phyloP scores from a whole-genome alignment of 2,113 vertebrate genomes.

The Pandion haliaetus region DNA sequence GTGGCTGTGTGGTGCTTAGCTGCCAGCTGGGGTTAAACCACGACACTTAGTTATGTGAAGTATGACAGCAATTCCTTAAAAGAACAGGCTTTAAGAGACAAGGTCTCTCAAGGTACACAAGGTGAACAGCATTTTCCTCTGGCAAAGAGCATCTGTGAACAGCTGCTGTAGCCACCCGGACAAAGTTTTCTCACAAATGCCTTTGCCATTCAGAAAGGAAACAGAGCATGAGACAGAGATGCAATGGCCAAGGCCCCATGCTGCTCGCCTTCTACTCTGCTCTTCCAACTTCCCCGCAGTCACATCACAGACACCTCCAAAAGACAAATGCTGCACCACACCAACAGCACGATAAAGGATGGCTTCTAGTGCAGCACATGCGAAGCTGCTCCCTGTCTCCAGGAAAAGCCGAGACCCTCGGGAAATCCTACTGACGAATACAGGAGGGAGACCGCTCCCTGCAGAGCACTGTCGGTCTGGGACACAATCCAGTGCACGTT shows the following conservation, averaged over 20 bases:
- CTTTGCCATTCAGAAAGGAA: not conserved
- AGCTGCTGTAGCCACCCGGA: not conserved
- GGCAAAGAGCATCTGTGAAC: not conserved
- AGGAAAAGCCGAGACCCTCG: rapidly evolving
- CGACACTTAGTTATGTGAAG: not conserved
- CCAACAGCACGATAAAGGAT: rapidly evolving
- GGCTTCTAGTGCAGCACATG: rapidly evolving
- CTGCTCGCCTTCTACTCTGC: not conserved
- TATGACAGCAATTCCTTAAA: not conserved
- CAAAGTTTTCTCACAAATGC: not conserved
- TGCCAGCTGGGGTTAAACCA: no score
- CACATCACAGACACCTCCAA: not conserved
- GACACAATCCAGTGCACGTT: rapidly evolving
- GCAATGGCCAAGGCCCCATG: not conserved
- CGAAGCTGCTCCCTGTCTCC: not conserved
- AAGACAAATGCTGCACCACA: not conserved
- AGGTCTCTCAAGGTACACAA: not conserved
- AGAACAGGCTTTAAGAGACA: not conserved
- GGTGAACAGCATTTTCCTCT: not conserved
- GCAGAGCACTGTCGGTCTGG: not conserved
- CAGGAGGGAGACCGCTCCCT: not conserved
- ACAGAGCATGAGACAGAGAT: rapidly evolving
- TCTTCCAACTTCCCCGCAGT: not conserved
- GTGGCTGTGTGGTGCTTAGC: no score
- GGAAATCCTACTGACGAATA: not conserved